Base-by-base conservation (phyloP, 2,113 vertebrate genomes). In the Bufo gargarizans region DNA sequence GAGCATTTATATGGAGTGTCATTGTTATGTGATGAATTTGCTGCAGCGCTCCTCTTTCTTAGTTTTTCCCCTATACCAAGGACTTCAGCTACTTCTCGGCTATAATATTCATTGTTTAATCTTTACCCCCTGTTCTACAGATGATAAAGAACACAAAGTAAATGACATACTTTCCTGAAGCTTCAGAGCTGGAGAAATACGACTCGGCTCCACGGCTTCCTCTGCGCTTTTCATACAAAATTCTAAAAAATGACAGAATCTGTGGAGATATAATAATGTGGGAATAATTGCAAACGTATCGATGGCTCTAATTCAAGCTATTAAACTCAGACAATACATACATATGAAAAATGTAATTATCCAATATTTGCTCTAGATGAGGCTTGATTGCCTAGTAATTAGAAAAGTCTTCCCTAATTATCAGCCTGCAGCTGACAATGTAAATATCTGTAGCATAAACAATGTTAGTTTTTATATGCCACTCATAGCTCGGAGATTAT, bases 1-100 rank as follows among this genome's bases (percentile, higher is more conserved):
- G 82, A 65, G 71, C 82, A 84, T 84, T 71, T 67, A 71, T 55
- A 84, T 9, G 67, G 49, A 16, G 17, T 8, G 20, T 14, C 82
- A 69, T 69, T 84, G 82, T 84, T 84, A 84, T 50, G 65, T 84
- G 65, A 84, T 71, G 65, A 69, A 84, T 84, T 84, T 16, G 61
- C 82, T 84, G 16, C 49, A 58, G n/a, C 16, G 9, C 22, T 76
- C 13, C 12, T 74, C 59, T 71, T 69, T n/a, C 14, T 67, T 53
- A 2, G 1, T 55, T 71, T 56, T 71, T 55, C 7, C 33, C 17
- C 69, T 43, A 19, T 58, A 76, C 33, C 14, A 12, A 59, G 67
- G 58, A 17, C 22, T 84, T 85, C 20, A 85, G 67, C 67, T 16
- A n/a, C 63, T 74, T 71, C 33, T 33, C 43, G 8, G 53, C 53